Evolutionary conservation across 2,888 invertebrate genomes (phyloP), one percentile per base, ranked within the genome.

Genomic region (Rhabditoides inermis): DNA sequence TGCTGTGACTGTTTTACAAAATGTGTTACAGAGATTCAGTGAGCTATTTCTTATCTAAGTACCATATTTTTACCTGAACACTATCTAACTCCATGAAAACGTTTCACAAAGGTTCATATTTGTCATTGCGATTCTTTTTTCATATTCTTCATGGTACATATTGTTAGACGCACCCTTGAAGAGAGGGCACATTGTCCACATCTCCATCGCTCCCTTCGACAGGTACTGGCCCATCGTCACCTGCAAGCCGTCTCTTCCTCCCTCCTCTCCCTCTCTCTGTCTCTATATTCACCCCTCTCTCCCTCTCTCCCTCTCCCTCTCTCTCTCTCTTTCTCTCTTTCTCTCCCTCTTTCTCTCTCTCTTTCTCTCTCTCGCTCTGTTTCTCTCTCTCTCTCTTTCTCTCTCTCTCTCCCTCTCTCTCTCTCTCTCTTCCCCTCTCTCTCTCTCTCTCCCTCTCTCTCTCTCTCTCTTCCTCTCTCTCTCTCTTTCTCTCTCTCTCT

Each of bases 181-280:
- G 10, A 74, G 44, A 6, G 74, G 74, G 28, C 70, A 71, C 71
- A 72, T 70, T 20, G 64, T 65, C 76, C 76, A 76, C 66, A 76
- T 75, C 40, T 72, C 73, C 69, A 76, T 74, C 5, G 76, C 74
- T 20, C 76, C 76, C 50, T 61, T 58, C 45, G n/a, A n/a, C n/a
- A n/a, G n/a, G n/a, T n/a, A n/a, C n/a, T n/a, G n/a, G n/a, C n/a
- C n/a, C 41, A 73, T 69, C 4, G 76, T 66, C n/a, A 76, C 72
- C 37, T 65, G 61, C 56, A 26, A 25, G 12, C 22, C 27, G 10
- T 44, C 10, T 10, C 45, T 41, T 25, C 30, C 22, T 10, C 25
- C 25, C 26, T 36, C 44, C 26, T 32, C 32, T 2, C 26, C 39
- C 12, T 44, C 41, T 20, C 46, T 27, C 22, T 40, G 46, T 12